phyloP scores from a whole-genome alignment of 2,113 vertebrate species.

The Centropus bengalensis region DNA sequence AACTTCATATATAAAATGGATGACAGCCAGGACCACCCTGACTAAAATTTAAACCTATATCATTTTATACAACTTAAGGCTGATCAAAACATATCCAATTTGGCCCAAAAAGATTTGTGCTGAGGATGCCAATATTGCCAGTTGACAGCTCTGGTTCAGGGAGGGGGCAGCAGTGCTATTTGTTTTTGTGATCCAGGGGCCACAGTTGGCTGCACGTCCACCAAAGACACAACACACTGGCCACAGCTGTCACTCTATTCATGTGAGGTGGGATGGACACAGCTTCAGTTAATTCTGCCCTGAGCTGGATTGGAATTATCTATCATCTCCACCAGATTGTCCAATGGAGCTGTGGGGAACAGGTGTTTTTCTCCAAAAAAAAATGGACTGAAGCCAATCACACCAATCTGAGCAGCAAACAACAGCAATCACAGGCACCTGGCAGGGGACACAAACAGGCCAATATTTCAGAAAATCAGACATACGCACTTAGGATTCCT shows the following conservation, averaged over 20 bases:
- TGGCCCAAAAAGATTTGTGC: neutral
- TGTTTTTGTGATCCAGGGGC: neutral
- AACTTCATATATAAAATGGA: rapidly evolving
- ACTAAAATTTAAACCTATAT: neutral
- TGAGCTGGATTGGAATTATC: neutral
- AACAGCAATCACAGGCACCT: neutral
- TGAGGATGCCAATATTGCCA: neutral
- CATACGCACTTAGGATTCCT: neutral
- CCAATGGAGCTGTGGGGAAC: neutral
- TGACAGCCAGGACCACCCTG: neutral
- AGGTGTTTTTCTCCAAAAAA: neutral
- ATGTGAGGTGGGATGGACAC: neutral
- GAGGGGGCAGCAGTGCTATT: neutral
- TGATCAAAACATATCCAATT: neutral
- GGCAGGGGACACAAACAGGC: neutral
- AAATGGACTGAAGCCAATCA: rapidly evolving
- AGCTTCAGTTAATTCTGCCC: neutral
- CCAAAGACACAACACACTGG: rapidly evolving
- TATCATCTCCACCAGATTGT: neutral
- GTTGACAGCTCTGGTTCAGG: rapidly evolving
- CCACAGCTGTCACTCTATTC: rapidly evolving
- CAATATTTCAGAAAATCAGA: neutral
- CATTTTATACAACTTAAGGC: neutral
- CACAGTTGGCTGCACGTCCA: neutral
- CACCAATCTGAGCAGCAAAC: neutral